Conservation (phyloP, 2,888 invertebrate genomes). For the Dendrolimus pini region DNA sequence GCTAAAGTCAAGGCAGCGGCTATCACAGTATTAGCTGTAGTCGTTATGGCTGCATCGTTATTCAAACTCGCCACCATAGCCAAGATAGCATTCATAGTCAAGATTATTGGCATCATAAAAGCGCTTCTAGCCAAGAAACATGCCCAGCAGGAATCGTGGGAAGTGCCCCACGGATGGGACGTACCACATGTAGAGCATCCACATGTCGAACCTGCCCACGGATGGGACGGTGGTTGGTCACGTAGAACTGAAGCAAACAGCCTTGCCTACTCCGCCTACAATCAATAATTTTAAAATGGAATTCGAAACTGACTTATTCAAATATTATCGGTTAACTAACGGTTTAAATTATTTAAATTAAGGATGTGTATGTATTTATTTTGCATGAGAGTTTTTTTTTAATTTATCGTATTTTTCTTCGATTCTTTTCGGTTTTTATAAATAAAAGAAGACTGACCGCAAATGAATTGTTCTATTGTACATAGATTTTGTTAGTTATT, state of each 20-base stretch:
- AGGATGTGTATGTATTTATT: constrained; percentile 37
- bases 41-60: constrained; percentile 81
- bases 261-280: constrained; percentile 60
- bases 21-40: constrained; percentile 79
- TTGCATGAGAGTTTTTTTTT: constrained; percentile 27
- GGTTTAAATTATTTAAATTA: constrained; percentile 21
- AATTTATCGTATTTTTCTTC: constrained; percentile 27
- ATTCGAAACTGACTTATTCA: background rate
- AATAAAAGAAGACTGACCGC: no score
- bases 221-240: constrained; percentile 63
- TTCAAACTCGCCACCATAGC: constrained; percentile 84
- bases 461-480: constrained; percentile 27
- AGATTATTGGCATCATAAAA: constrained; percentile 53
- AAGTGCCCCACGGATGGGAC: constrained; percentile 37
- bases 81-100: constrained; percentile 82
- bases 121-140: constrained; percentile 59
- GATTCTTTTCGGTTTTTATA: no score
- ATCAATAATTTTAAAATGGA: constrained; percentile 23
- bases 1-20: constrained; percentile 82
- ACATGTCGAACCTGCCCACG: constrained; percentile 43
- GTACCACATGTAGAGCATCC: constrained; percentile 28
- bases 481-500: constrained; percentile 12
- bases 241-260: constrained; percentile 54
- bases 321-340: background rate
- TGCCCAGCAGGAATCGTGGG: constrained; percentile 38